Percentiles rank a stretch among this genome's conserved stretches.
Conservation (phyloP, 2,888 invertebrate species). For the Entomobrya proxima region DNA sequence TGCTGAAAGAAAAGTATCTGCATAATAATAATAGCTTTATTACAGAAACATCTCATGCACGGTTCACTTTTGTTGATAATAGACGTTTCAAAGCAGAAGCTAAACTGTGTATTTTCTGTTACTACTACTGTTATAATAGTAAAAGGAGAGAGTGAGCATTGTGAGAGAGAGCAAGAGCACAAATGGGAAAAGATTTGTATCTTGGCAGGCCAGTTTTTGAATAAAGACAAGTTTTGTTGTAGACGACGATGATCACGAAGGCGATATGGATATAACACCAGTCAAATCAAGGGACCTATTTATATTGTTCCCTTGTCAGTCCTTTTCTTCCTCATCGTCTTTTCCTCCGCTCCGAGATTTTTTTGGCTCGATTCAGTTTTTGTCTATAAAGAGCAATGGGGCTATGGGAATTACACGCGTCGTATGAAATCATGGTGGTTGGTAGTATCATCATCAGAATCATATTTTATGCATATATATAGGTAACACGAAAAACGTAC, state of each 20-base stretch:
- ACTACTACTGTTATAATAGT: too few relatives aligned
- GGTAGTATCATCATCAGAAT: background rate
- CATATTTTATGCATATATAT: slow-evolving; percentile 12
- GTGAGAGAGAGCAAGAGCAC: too few relatives aligned
- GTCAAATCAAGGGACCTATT: slow-evolving; percentile 66
- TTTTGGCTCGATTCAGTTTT: slow-evolving; percentile 35
- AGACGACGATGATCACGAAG: slow-evolving; percentile 6
- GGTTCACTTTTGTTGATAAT: background rate
- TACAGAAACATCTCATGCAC: slow-evolving; percentile 2
- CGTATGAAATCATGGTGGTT: background rate
- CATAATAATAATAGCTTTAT: slow-evolving; percentile 34
- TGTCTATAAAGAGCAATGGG: slow-evolving; percentile 57
- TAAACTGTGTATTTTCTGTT: background rate
- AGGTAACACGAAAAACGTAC: slow-evolving; percentile 3
- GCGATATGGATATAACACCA: slow-evolving; percentile 30
- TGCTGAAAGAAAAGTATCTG: background rate
- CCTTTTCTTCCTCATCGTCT: slow-evolving; percentile 35
- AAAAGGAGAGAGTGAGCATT: background rate
- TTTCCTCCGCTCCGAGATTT: background rate
- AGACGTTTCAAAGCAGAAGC: slow-evolving; percentile 38
- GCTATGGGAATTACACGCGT: slow-evolving; percentile 59
- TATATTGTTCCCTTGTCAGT: slow-evolving; percentile 66
- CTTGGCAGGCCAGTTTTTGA: slow-evolving; percentile 27
- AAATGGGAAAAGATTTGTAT: slow-evolving; percentile 14
- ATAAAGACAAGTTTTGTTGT: background rate